These are phyloP conservation scores for Thomomys bottae DNA, from an alignment of 2,113 vertebrate species.

Conservation along the genomic window DNA sequence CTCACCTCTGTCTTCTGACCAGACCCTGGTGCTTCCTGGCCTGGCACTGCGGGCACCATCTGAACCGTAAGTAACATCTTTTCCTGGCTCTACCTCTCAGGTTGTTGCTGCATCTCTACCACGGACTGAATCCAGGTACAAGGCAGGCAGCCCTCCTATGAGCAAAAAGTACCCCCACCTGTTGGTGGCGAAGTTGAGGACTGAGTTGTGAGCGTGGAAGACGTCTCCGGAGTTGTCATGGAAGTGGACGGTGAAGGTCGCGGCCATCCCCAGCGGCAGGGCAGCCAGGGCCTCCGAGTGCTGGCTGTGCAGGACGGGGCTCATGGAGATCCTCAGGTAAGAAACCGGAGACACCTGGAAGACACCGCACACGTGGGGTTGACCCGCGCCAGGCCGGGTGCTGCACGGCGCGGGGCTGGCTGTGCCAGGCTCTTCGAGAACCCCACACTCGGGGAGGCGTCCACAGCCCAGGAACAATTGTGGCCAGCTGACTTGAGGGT, in stretches of 20 bases:
- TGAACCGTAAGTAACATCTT: background rate
- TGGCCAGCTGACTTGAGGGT: background rate
- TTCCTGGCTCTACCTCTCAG: rapidly evolving
- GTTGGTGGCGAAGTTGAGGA: conserved; percentile 92
- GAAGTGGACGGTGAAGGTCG: conserved; percentile 92
- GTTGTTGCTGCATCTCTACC: too few relatives aligned
- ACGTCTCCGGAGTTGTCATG: conserved; percentile 90
- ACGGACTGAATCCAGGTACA: background rate
- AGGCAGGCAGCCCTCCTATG: rapidly evolving
- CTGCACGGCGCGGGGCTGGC: background rate
- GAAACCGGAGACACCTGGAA: conserved; percentile 94
- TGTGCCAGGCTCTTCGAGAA: rapidly evolving
- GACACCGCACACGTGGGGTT: rapidly evolving
- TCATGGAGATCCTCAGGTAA: conserved; percentile 92
- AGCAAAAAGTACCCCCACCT: conserved; percentile 83
- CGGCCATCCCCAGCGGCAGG: conserved; percentile 91
- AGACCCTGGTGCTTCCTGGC: background rate
- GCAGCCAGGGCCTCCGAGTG: conserved; percentile 85
- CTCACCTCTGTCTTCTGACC: background rate
- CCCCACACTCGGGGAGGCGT: background rate
- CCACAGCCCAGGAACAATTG: background rate
- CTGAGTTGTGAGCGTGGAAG: conserved; percentile 92
- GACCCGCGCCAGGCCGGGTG: rapidly evolving
- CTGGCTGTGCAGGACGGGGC: conserved; percentile 86
- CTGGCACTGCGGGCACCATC: background rate